phyloP scores from a whole-genome alignment of 2,888 invertebrate species.

The Hetaerina titia region DNA sequence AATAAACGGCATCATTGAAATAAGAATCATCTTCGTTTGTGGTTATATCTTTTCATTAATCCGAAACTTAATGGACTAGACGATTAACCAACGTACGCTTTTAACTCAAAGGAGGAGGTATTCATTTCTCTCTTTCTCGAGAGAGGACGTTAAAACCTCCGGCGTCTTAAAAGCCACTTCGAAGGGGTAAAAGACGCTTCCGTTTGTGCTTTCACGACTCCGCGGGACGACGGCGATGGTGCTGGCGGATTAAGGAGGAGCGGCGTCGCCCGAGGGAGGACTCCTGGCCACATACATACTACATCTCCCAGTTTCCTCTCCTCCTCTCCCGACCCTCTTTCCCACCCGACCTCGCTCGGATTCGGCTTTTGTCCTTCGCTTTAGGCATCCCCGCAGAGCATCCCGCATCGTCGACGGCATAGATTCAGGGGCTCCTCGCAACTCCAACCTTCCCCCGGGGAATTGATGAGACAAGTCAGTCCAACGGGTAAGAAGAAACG shows the following conservation, averaged over 20 bases:
- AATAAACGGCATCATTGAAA: too few species aligned
- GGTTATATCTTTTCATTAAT: neutral
- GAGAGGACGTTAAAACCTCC: neutral
- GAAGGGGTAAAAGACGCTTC: neutral
- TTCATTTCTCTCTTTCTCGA: neutral
- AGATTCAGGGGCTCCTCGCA: slow-evolving; percentile 51
- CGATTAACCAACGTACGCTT: neutral
- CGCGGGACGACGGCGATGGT: neutral
- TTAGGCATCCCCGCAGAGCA: slow-evolving; percentile 56
- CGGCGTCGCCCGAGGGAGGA: neutral
- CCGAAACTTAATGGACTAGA: neutral
- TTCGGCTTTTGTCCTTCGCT: slow-evolving; percentile 42
- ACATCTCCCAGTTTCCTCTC: neutral
- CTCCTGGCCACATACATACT: too few species aligned
- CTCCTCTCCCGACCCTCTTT: neutral
- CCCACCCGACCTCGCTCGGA: neutral
- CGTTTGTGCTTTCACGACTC: neutral
- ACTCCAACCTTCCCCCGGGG: neutral
- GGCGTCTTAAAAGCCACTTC: slow-evolving; percentile 4
- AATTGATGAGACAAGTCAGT: neutral
- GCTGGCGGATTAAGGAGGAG: neutral
- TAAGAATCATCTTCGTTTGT: neutral
- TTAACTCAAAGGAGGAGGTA: neutral
- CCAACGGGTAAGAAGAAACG: neutral
- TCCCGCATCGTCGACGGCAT: slow-evolving; percentile 34